A percentile compares a stretch with the other conserved stretches of the same genome.
Evolutionary conservation across 1,140 invertebrate genomes (phyloP).

Genomic region (Notospermus geniculatus): DNA sequence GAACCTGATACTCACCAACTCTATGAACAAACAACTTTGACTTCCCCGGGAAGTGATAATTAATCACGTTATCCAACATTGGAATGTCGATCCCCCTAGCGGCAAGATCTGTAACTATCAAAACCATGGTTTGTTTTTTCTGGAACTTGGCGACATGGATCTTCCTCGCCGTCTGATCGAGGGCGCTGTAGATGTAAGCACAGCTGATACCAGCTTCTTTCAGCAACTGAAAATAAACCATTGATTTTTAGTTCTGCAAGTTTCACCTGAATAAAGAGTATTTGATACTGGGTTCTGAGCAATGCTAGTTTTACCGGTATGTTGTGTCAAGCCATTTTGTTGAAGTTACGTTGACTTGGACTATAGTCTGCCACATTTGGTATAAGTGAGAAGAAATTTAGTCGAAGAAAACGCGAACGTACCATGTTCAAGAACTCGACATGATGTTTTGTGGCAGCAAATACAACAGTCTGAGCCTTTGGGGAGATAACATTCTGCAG

Average conservation of each 20-base stretch:
- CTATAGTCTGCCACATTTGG: no score
- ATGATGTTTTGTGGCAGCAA: conserved; percentile 97
- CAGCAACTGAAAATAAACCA: conserved; percentile 68
- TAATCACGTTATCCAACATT: conserved; percentile 92
- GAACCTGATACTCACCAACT: conserved; percentile 80
- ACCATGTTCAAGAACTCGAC: conserved; percentile 90
- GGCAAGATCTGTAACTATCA: conserved; percentile 96
- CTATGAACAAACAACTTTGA: conserved; percentile 96
- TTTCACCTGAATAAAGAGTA: no score
- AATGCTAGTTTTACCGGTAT: no score
- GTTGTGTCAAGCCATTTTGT: no score
- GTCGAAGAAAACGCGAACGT: no score
- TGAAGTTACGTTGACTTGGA: no score
- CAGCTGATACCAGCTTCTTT: conserved; percentile 75
- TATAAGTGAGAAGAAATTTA: no score
- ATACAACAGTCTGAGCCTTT: conserved; percentile 82
- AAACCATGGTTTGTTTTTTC: conserved; percentile 60
- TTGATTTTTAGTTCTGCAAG: no score
- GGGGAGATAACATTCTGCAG: conserved; percentile 71
- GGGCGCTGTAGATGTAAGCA: conserved; percentile 89
- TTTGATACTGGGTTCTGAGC: no score
- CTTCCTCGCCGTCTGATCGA: conserved; percentile 93
- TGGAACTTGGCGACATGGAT: conserved; percentile 93
- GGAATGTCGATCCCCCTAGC: conserved; percentile 97
- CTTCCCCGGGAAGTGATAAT: conserved; percentile 95